These are phyloP conservation scores for Lepilemur ruficaudatus DNA, from an alignment of 2,797 vertebrate species.

Conservation along the genomic window DNA sequence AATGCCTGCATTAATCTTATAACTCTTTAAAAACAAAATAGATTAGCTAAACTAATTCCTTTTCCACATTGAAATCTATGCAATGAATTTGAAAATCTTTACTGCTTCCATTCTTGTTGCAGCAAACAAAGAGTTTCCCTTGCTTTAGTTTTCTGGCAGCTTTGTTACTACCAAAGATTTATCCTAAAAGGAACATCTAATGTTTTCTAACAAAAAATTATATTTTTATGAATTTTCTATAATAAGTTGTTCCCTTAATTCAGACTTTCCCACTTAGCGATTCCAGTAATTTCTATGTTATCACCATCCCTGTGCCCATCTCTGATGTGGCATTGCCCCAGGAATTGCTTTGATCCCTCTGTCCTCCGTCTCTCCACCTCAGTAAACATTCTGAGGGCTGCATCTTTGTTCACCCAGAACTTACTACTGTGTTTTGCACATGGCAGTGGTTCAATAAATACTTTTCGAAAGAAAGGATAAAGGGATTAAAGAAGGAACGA, in stretches of 20 bases:
- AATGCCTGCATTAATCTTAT: background rate
- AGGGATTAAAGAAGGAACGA: background rate
- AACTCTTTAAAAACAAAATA: slow-evolving; percentile 51
- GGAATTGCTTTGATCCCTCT: background rate
- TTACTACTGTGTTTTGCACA: background rate
- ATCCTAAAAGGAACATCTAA: background rate
- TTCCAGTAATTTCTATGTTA: background rate
- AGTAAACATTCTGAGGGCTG: background rate
- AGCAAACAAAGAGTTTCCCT: slow-evolving; percentile 26
- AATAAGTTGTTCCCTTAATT: background rate
- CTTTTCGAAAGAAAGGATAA: background rate
- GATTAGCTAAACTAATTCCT: slow-evolving; percentile 45
- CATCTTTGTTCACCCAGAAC: background rate
- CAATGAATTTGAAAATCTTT: slow-evolving; percentile 4
- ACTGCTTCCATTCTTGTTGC: background rate
- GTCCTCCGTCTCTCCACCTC: fast-evolving
- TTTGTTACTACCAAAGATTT: background rate
- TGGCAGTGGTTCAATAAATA: background rate
- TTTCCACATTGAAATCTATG: background rate
- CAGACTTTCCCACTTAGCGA: background rate
- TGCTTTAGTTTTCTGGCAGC: background rate
- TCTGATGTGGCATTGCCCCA: background rate
- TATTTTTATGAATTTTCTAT: background rate
- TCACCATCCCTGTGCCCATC: fast-evolving
- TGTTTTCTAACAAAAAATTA: background rate